Percentiles rank a stretch among this genome's conserved stretches.
Evolutionary conservation across 2,888 invertebrate species (phyloP).

Genomic region (Agrochola lota): DNA sequence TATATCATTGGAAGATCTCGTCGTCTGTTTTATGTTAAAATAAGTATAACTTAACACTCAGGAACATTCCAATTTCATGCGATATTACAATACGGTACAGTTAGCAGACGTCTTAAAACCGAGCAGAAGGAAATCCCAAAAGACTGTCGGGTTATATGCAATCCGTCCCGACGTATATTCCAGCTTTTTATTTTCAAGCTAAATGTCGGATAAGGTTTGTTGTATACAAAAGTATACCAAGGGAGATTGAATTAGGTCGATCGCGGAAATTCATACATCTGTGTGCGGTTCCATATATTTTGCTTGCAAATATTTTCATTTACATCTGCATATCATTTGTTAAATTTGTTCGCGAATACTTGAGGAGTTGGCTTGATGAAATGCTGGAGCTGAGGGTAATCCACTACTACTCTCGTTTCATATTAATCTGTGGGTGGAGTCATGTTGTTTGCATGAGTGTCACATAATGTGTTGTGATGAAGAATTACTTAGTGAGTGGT

Average conservation of each 20-base stretch:
- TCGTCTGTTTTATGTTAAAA: neutral
- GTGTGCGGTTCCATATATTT: constrained; percentile 51
- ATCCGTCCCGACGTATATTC: constrained; percentile 78
- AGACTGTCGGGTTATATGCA: constrained; percentile 82
- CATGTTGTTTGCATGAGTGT: constrained; percentile 7
- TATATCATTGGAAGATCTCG: neutral
- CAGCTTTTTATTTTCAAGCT: constrained; percentile 81
- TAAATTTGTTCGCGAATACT: constrained; percentile 58
- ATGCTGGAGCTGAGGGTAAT: constrained; percentile 37
- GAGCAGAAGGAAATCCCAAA: constrained; percentile 79
- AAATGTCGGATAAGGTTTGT: constrained; percentile 76
- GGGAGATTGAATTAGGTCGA: constrained; percentile 65
- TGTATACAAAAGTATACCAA: constrained; percentile 70
- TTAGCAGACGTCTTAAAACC: constrained; percentile 70
- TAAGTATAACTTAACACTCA: neutral
- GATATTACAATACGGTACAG: constrained; percentile 68
- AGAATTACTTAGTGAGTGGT: constrained; percentile 15
- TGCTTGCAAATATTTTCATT: constrained; percentile 67
- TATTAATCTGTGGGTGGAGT: constrained; percentile 14
- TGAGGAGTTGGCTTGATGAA: constrained; percentile 54
- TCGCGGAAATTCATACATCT: constrained; percentile 61
- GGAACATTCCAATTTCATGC: neutral
- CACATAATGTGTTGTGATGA: constrained; percentile 2
- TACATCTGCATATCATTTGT: constrained; percentile 63
- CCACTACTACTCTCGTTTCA: constrained; percentile 15